These are phyloP conservation scores for Hirtodrosophila alboralis DNA, from an alignment of 2,888 invertebrate genomes.

Conservation along the genomic window DNA sequence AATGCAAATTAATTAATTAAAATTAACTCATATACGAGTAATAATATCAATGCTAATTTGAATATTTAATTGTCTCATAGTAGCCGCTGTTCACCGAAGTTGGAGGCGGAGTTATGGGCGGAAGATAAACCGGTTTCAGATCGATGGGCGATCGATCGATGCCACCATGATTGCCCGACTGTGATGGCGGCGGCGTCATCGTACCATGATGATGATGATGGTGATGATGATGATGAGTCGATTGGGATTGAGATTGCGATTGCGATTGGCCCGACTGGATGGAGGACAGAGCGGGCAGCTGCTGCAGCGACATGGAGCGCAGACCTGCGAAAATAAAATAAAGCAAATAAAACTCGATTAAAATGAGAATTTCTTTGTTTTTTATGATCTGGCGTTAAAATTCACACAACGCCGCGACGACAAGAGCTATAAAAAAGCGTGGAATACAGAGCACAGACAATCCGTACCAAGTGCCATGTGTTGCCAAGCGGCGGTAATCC, in stretches of 20 bases:
- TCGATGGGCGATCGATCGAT: slow-evolving; percentile 76
- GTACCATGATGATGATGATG: slow-evolving; percentile 65
- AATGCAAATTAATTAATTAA: too few species aligned
- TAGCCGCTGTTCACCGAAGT: slow-evolving; percentile 68
- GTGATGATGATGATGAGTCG: slow-evolving; percentile 58
- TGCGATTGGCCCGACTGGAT: slow-evolving; percentile 52
- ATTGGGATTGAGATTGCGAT: slow-evolving; percentile 37
- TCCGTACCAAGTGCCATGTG: slow-evolving; percentile 43
- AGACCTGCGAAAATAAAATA: slow-evolving; percentile 66
- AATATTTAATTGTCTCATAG: slow-evolving; percentile 81
- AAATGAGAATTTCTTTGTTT: slow-evolving; percentile 35
- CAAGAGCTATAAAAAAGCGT: slow-evolving; percentile 47
- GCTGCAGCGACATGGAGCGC: slow-evolving; percentile 82
- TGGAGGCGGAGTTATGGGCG: slow-evolving; percentile 79
- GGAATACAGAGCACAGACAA: slow-evolving; percentile 5
- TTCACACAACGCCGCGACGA: slow-evolving; percentile 59
- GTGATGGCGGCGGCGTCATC: slow-evolving; percentile 76
- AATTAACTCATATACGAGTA: slow-evolving; percentile 22
- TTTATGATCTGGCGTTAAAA: slow-evolving; percentile 68
- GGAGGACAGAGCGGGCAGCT: slow-evolving; percentile 65
- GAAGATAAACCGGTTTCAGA: slow-evolving; percentile 81
- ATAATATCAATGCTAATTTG: slow-evolving; percentile 56
- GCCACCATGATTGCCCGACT: slow-evolving; percentile 61
- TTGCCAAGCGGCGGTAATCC: slow-evolving; percentile 53
- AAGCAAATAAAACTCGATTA: slow-evolving; percentile 46